phyloP scores from a whole-genome alignment of 1,140 invertebrate species.

The Cotesia vestalis region DNA sequence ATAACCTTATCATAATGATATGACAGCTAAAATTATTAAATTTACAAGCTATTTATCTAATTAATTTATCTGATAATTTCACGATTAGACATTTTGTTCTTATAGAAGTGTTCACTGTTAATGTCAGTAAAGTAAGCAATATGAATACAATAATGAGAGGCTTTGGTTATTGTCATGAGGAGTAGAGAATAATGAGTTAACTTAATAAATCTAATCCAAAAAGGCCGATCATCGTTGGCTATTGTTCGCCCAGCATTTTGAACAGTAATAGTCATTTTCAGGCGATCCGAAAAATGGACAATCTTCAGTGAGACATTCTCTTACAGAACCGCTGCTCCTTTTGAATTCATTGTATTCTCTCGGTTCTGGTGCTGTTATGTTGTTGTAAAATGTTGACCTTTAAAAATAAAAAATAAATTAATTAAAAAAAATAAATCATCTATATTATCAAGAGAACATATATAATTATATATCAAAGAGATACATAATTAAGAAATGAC shows the following conservation, averaged over 20 bases:
- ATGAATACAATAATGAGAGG: background rate
- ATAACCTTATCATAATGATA: background rate
- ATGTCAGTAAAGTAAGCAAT: background rate
- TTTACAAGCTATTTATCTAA: background rate
- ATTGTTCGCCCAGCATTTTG: slow-evolving; percentile 59
- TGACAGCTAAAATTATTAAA: background rate
- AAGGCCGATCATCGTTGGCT: slow-evolving; percentile 47
- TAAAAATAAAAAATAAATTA: slow-evolving; percentile 15
- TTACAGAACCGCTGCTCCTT: slow-evolving; percentile 43
- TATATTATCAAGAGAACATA: background rate
- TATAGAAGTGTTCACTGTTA: background rate
- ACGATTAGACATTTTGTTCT: background rate
- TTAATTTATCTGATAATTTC: background rate
- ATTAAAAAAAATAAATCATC: background rate
- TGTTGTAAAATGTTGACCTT: slow-evolving; percentile 77
- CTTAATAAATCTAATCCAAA: background rate
- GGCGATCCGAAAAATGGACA: slow-evolving; percentile 61
- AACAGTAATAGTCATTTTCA: slow-evolving; percentile 62
- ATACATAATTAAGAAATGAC: background rate
- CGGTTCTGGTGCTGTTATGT: slow-evolving; percentile 55
- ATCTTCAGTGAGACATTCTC: slow-evolving; percentile 56
- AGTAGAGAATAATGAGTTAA: background rate
- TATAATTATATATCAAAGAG: background rate
- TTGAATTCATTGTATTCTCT: slow-evolving; percentile 43
- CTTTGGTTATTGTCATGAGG: slow-evolving; percentile 59